Base-by-base conservation (phyloP, 2,888 invertebrate species). In the Epistrophe eligans region DNA sequence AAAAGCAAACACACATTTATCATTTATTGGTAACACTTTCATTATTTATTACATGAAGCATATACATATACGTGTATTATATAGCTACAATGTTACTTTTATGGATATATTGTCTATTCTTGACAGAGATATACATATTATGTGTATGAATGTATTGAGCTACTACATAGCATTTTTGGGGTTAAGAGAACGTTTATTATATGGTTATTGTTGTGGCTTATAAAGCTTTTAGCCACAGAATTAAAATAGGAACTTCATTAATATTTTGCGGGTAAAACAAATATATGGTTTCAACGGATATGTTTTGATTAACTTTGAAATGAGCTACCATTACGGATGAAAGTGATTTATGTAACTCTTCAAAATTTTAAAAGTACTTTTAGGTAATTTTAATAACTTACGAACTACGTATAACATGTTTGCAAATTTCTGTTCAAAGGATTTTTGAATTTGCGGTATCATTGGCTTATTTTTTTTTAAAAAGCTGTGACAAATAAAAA, bases 1-100 rank as follows among this genome's bases (percentile, higher is more conserved):
- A 84, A 84, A 79, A 79, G 79, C 84, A 84, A 79, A 74, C 38
- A 84, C 19, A 35, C 50, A 38, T 83, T 83, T 28, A 50, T 76
- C 62, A 55, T 64, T 50, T 74, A 62, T 74, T 62, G 67, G 24
- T 28, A 62, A 50, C 19, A 66, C 38, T 70, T 70, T 70, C 40
- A 55, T 77, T 77, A 67, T 77, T 77, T 77, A 67, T 58, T 58
- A 67, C 67, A 50, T 13, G 11, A 57, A 50, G 6, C 13, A 32
- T 55, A 32, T 15, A 17, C 5, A 13, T 6, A 5, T 24, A 52
- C 10, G 28, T 15, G 9, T 32, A 55, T 52, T 24, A 28, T 52
- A 19, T 32, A 64, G 43, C 64, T 52, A 38, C 9, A 40, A 70
- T 40, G 52, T 70, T 2, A 52, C 17, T 52, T 70, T 70, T 52